A percentile compares a stretch with the other conserved stretches of the same genome.
phyloP scores from a whole-genome alignment of 1,140 invertebrate genomes.

The Bombyx mori region ASM3026992v2 NC_085107.1:12889001-12889500 shows the following conservation, averaged over 20 bases:
- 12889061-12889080: slow-evolving; percentile 23
- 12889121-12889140: slow-evolving; percentile 53
- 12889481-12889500: too few species aligned
- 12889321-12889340: too few species aligned
- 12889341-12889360: too few species aligned
- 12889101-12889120: slow-evolving; percentile 69
- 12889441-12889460: too few species aligned
- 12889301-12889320: too few species aligned
- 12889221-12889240: slow-evolving; percentile 66
- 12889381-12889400: too few species aligned
- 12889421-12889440: too few species aligned
- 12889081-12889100: slow-evolving; percentile 49
- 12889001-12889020: slow-evolving; percentile 8
- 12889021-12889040: slow-evolving; percentile 62
- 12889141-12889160: slow-evolving; percentile 41
- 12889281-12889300: slow-evolving; percentile 32
- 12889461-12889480: too few species aligned
- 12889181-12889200: slow-evolving; percentile 35
- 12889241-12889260: slow-evolving; percentile 36
- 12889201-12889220: slow-evolving; percentile 61
- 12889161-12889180: slow-evolving; percentile 31
- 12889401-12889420: too few species aligned
- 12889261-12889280: slow-evolving; percentile 38
- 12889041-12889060: slow-evolving; percentile 54
- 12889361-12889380: too few species aligned